phyloP scores from a whole-genome alignment of 2,113 vertebrate species.

The Python bivittatus region DNA sequence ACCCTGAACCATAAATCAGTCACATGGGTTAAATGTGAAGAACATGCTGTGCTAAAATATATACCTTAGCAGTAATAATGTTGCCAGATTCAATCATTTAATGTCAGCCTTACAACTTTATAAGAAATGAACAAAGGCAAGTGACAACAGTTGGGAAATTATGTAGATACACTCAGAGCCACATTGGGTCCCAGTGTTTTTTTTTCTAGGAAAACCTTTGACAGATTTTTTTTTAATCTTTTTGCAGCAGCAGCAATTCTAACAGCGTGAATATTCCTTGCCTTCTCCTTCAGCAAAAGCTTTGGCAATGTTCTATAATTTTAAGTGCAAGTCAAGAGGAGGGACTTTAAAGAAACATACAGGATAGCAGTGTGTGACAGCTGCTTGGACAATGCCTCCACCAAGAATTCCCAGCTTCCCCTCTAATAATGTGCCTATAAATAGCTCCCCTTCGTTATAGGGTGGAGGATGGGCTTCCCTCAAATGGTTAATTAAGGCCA shows the following conservation, averaged over 20 bases:
- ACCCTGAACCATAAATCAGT: background rate
- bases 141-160: background rate
- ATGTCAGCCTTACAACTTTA: background rate
- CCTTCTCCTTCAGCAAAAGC: background rate
- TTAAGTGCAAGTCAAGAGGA: background rate
- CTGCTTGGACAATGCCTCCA: conserved; percentile 3
- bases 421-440: conserved; percentile 18
- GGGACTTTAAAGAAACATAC: background rate
- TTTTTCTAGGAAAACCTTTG: background rate
- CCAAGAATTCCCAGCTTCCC: background rate
- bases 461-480: background rate
- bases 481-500: background rate
- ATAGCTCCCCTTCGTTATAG: conserved; percentile 1
- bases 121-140: background rate
- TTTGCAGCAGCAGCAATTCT: background rate
- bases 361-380: background rate
- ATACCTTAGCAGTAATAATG: background rate
- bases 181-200: background rate
- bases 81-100: background rate
- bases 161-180: background rate
- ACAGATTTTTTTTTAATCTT: background rate
- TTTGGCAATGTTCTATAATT: background rate
- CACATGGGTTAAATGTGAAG: background rate
- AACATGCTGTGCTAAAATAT: background rate
- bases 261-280: background rate